A percentile compares a stretch with the other conserved stretches of the same genome.
phyloP scores from a whole-genome alignment of 2,113 vertebrate species.

The Engraulis encrasicolus region DNA sequence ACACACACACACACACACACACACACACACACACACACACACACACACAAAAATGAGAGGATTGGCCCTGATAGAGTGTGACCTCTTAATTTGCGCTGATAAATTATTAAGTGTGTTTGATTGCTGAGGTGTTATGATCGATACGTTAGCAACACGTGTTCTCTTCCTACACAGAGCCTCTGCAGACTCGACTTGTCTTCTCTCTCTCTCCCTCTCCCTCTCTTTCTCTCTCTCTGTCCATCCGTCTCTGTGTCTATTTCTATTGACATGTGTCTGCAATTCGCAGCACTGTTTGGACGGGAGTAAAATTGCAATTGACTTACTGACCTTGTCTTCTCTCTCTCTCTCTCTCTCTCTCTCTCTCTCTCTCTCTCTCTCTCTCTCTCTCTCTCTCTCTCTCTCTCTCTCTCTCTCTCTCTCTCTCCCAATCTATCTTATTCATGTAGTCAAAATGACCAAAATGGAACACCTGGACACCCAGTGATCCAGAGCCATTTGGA shows the following conservation, averaged over 20 bases:
- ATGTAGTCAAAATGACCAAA: constrained; percentile 93
- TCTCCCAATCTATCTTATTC: no score
- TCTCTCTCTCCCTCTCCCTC: constrained; percentile 12
- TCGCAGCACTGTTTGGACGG: background rate
- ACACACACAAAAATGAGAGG: constrained; percentile 21
- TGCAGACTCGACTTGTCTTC: constrained; percentile 26
- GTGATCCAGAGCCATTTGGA: constrained; percentile 81
- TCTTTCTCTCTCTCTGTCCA: background rate
- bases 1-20: constrained; percentile 9
- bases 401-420: background rate
- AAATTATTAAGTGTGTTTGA: constrained; percentile 51
- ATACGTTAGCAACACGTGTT: constrained; percentile 8
- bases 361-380: background rate
- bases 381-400: background rate
- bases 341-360: background rate
- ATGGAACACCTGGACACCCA: constrained; percentile 82
- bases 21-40: constrained; percentile 24
- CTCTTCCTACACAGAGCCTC: constrained; percentile 19
- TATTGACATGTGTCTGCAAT: background rate
- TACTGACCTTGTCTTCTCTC: background rate
- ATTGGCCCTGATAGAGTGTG: constrained; percentile 40
- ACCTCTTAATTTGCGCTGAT: constrained; percentile 38
- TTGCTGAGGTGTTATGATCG: constrained; percentile 24
- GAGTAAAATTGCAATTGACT: background rate
- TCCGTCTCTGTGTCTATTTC: constrained; percentile 11